phyloP scores from a whole-genome alignment of 2,888 invertebrate genomes.

The Vannuccia rotundouncinata region DNA sequence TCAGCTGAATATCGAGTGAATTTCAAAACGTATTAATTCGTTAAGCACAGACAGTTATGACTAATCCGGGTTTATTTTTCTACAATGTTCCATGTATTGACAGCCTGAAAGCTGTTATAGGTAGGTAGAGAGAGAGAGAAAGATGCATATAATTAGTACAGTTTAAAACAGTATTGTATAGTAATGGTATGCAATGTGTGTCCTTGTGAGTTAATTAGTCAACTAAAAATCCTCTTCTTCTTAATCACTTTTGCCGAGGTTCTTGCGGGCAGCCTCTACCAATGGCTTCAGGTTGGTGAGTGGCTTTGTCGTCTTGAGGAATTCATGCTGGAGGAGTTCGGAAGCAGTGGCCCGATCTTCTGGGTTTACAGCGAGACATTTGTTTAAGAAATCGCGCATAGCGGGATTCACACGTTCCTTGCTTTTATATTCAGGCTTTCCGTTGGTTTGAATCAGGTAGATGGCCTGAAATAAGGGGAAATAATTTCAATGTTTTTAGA shows the following conservation, averaged over 20 bases:
- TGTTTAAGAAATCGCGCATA: conserved; percentile 64
- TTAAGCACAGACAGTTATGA: not conserved
- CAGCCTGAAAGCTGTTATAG: too few species aligned
- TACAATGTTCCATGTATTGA: too few species aligned
- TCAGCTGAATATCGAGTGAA: too few species aligned
- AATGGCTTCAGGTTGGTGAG: conserved; percentile 7
- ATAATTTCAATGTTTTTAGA: not conserved
- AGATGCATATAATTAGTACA: not conserved
- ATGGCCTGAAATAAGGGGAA: conserved; percentile 62
- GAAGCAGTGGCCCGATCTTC: conserved; percentile 78
- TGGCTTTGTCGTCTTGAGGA: conserved; percentile 30
- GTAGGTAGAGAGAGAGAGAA: too few species aligned
- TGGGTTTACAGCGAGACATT: conserved; percentile 79
- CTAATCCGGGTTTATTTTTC: not conserved
- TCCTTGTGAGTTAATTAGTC: not conserved
- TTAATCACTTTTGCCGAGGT: conserved; percentile 22
- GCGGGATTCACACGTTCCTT: conserved; percentile 65
- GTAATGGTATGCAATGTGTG: not conserved
- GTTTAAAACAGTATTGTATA: not conserved
- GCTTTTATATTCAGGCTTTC: conserved; percentile 74
- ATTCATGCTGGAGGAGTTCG: conserved; percentile 67
- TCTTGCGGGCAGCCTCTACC: conserved; percentile 33
- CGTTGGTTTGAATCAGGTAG: conserved; percentile 84
- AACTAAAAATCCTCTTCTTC: not conserved
- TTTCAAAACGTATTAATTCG: too few species aligned